A percentile compares a stretch with the other conserved stretches of the same genome.
phyloP scores from a whole-genome alignment of 1,140 invertebrate species.

The Plodia interpunctella region DNA sequence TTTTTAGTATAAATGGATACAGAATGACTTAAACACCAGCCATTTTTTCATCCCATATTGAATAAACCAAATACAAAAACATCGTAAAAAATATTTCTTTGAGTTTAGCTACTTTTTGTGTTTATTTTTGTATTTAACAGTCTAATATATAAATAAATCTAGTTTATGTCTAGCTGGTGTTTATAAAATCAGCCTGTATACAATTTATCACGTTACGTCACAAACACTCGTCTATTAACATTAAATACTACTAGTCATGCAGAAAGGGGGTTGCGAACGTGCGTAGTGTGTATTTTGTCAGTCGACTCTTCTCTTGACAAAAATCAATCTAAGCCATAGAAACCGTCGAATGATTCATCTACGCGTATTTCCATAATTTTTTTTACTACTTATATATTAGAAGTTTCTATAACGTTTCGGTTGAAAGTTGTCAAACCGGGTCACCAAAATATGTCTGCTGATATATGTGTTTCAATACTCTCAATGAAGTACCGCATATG shows the following conservation, averaged over 20 bases:
- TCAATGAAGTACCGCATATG: slow-evolving; percentile 49
- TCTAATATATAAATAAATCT: too few species aligned
- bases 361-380: not conserved
- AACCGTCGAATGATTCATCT: not conserved
- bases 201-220: slow-evolving; percentile 26
- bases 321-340: slow-evolving; percentile 25
- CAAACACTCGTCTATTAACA: slow-evolving; percentile 62
- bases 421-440: slow-evolving; percentile 30
- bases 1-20: too few species aligned
- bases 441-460: slow-evolving; percentile 20
- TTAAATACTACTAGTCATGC: slow-evolving; percentile 57
- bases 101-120: too few species aligned
- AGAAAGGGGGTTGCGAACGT: slow-evolving; percentile 73
- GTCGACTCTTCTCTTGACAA: slow-evolving; percentile 37
- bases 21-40: too few species aligned
- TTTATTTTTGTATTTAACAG: too few species aligned
- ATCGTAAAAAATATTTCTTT: too few species aligned
- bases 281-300: slow-evolving; percentile 35
- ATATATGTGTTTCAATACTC: slow-evolving; percentile 36
- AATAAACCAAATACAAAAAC: too few species aligned
- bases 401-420: slow-evolving; percentile 18
- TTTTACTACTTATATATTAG: too few species aligned
- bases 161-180: not conserved
- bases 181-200: not conserved
- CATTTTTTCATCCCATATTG: too few species aligned